These are phyloP conservation scores for Labrus mixtus DNA, from an alignment of 2,113 vertebrate species.

Conservation along the genomic window DNA sequence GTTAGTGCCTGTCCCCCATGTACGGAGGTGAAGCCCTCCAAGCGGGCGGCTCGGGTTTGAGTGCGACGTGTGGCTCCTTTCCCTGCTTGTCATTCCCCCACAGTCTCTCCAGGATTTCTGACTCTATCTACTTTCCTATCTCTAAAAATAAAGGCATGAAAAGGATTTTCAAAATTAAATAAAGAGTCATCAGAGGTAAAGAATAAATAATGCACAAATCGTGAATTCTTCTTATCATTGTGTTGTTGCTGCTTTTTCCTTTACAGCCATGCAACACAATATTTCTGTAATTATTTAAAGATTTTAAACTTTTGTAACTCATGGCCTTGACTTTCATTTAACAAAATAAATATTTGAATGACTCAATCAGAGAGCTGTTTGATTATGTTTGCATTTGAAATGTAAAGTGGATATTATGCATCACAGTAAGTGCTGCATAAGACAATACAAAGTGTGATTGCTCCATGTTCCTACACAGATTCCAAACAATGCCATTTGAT, in stretches of 20 bases:
- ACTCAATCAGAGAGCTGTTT: not conserved
- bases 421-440: not conserved
- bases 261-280: not conserved
- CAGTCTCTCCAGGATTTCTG: too few species aligned
- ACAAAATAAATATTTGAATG: not conserved
- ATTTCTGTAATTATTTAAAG: not conserved
- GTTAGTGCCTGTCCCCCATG: too few species aligned
- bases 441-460: constrained; percentile 12
- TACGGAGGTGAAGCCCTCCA: too few species aligned
- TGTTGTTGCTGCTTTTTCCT: not conserved
- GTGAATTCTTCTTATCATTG: not conserved
- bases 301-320: not conserved
- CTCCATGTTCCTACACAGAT: not conserved
- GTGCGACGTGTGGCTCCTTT: too few species aligned
- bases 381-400: constrained; percentile 2
- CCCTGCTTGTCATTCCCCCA: too few species aligned
- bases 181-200: not conserved
- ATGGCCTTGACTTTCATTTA: not conserved
- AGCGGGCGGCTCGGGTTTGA: too few species aligned
- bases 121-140: too few species aligned
- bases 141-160: too few species aligned
- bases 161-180: too few species aligned
- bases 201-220: not conserved
- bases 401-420: not conserved
- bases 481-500: constrained; percentile 45